phyloP scores from a whole-genome alignment of 2,113 vertebrate species.

The Blennius ocellaris region DNA sequence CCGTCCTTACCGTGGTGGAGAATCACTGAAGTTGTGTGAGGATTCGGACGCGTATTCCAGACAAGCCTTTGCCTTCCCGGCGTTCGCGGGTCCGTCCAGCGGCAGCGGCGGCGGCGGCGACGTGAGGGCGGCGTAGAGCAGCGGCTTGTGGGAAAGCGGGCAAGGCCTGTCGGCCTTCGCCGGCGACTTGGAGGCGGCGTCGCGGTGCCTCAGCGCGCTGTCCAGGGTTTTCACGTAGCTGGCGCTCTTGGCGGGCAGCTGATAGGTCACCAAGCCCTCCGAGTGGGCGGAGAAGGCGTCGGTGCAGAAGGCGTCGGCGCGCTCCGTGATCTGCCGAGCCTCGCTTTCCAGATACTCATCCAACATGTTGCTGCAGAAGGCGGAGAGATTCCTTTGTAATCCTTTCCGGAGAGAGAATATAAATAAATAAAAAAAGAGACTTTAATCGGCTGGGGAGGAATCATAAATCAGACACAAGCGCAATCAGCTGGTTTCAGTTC shows the following conservation, averaged over 20 bases:
- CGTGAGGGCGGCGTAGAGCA: conserved; percentile 35
- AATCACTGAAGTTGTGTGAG: not conserved
- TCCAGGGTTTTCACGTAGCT: conserved; percentile 97
- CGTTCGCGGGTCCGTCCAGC: conserved; percentile 60
- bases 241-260: conserved; percentile 91
- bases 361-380: conserved; percentile 95
- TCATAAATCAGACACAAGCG: conserved; percentile 24
- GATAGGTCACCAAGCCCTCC: conserved; percentile 87
- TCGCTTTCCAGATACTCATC: conserved; percentile 96
- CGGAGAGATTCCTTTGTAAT: conserved; percentile 91
- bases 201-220: conserved; percentile 90
- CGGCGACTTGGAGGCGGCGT: conserved; percentile 42
- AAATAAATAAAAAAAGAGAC: conserved; percentile 6
- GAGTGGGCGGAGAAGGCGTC: conserved; percentile 86
- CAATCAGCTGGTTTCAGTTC: conserved; percentile 29
- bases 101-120: conserved; percentile 74
- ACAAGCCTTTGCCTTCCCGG: not conserved
- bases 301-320: conserved; percentile 87
- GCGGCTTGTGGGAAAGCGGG: conserved; percentile 57
- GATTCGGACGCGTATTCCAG: conserved; percentile 21
- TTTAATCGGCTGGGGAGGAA: conserved; percentile 16
- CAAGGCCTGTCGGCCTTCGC: conserved; percentile 67
- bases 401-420: conserved; percentile 65
- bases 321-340: conserved; percentile 91
- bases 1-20: conserved; percentile 38